Percentiles rank a stretch among this genome's conserved stretches.
Evolutionary conservation across 2,797 vertebrate species (phyloP).

Genomic region (Prunella strophiata): DNA sequence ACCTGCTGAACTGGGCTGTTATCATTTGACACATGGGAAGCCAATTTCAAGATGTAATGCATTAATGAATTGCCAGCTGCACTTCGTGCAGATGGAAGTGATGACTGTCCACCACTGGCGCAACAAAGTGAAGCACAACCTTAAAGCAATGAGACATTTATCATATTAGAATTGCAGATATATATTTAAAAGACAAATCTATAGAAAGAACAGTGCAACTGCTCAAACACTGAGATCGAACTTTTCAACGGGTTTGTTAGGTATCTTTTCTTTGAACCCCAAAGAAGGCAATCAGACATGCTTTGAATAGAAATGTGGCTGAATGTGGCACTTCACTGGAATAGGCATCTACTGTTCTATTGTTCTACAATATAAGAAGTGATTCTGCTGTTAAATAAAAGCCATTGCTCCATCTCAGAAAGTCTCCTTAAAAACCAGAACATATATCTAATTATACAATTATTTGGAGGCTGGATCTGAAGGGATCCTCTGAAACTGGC

Average conservation of each 20-base stretch:
- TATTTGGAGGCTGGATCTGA: background rate
- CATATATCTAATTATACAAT: background rate
- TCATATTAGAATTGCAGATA: background rate
- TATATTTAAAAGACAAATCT: background rate
- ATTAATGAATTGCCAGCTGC: constrained; percentile 82
- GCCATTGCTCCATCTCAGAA: background rate
- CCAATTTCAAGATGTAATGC: constrained; percentile 88
- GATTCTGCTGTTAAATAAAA: background rate
- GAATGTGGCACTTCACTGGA: background rate
- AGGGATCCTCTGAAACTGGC: background rate
- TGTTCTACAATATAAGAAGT: background rate
- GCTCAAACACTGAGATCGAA: background rate
- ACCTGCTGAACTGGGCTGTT: constrained; percentile 81
- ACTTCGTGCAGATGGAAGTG: constrained; percentile 56
- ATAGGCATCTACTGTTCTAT: background rate
- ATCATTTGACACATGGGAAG: constrained; percentile 81
- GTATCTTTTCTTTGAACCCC: background rate
- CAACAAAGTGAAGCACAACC: constrained; percentile 90
- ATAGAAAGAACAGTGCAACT: background rate
- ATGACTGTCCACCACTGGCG: constrained; percentile 65
- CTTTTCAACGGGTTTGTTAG: background rate
- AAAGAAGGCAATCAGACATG: background rate
- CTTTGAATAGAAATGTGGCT: background rate
- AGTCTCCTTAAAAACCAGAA: background rate
- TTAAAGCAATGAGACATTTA: constrained; percentile 64